Base-by-base conservation (phyloP, 2,797 vertebrate species). In the Tadarida brasiliensis region DNA sequence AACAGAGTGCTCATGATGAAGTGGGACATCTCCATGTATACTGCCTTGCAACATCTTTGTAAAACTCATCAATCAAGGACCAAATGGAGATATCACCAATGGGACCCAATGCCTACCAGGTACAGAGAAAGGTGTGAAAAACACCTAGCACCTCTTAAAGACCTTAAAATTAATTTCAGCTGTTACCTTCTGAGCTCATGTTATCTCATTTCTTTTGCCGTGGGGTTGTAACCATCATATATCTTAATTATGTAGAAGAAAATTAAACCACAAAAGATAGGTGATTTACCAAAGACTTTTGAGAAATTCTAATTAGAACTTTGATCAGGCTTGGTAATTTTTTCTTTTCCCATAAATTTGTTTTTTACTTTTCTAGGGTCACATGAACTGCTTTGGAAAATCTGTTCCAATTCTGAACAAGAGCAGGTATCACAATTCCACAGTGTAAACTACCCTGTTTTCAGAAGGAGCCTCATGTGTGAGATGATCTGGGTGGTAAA, bases 41-140 rank as follows among this genome's bases (percentile, higher is more conserved):
- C 44, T 76, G 49, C 49, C 44, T 89, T 81, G 10, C 1, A 70
- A 49, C 0, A 5, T 82, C 47, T 51, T 9, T 44, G 5, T 71
- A 92, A 95, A 90, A 92, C 1, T 70, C 30, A 51, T 84, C 80
- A 92, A 93, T 94, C 47, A 83, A 74, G 71, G 76, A 51, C 71
- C 30, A 54, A 87, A 61, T 10, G 22, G 47, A 90, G 77, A 90
- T 70, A 85, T 96, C 54, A 68, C 51, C 74, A 61, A 35, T 0
- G 54, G 54, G 51, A 73, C 7, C 33, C 82, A 71, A 89, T 26
- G 88, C 20, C 47, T 63, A 65, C 35, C 65, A 89, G 90, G 82
- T 86, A 24, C 56, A 77, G 28, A 7, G 17, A 49, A 84, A 91
- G n/a, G 73, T 94, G 77, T 85, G 87, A 90, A 92, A 97, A 96